phyloP scores from a whole-genome alignment of 2,888 invertebrate genomes.

The Euplagia quadripunctaria region DNA sequence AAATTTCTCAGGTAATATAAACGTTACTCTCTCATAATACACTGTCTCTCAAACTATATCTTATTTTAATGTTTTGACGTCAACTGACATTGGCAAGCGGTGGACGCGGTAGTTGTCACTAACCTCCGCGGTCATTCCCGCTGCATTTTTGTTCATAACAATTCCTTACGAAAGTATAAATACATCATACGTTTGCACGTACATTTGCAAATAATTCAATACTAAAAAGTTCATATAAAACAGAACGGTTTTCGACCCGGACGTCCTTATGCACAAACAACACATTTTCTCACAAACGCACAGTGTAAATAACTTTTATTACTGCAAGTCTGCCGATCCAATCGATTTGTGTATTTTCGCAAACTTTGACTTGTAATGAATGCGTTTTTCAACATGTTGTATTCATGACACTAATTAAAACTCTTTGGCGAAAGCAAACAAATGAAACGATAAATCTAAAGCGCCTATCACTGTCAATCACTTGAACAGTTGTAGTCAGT shows the following conservation, averaged over 20 bases:
- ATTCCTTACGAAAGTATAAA: slow-evolving; percentile 34
- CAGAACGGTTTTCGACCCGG: slow-evolving; percentile 51
- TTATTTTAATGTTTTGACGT: slow-evolving; percentile 16
- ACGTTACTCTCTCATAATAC: neutral
- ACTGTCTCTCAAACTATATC: neutral
- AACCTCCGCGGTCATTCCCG: slow-evolving; percentile 33
- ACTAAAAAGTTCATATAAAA: slow-evolving; percentile 34
- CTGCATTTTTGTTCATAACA: slow-evolving; percentile 37
- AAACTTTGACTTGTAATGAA: neutral
- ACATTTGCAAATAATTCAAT: slow-evolving; percentile 44
- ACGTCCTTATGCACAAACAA: slow-evolving; percentile 57
- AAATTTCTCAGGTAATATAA: neutral
- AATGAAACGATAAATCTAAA: neutral
- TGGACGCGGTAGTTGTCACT: slow-evolving; percentile 17
- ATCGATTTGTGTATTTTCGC: slow-evolving; percentile 32
- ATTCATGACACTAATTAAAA: neutral
- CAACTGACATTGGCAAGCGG: slow-evolving; percentile 11
- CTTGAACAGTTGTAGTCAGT: neutral
- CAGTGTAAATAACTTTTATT: slow-evolving; percentile 61
- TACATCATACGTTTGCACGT: slow-evolving; percentile 25
- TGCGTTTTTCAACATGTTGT: neutral
- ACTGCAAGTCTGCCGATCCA: slow-evolving; percentile 29
- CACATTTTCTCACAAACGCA: slow-evolving; percentile 45
- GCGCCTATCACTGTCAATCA: neutral
- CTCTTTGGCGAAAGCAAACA: neutral